Evolutionary conservation across 2,113 vertebrate species (phyloP).

Genomic region (Cebidichthys violaceus): DNA sequence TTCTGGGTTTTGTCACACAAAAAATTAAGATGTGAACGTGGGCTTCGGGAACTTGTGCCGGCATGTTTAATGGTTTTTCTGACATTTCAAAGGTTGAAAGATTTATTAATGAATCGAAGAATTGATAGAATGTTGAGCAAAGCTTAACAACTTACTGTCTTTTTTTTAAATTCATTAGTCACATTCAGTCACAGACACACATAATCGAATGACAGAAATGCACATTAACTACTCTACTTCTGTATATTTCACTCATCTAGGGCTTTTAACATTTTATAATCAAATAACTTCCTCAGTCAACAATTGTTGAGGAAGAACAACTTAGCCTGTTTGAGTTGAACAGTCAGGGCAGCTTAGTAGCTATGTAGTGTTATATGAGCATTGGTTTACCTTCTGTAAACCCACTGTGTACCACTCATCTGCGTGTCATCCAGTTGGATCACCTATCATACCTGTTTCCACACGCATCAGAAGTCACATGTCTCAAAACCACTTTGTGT

Average conservation of each 20-base stretch:
- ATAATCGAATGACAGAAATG: not conserved
- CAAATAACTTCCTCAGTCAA: not conserved
- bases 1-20: not conserved
- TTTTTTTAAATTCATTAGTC: not conserved
- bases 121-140: not conserved
- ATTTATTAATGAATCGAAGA: not conserved
- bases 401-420: not conserved
- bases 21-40: not conserved
- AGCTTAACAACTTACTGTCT: not conserved
- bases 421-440: not conserved
- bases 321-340: not conserved
- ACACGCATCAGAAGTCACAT: not conserved
- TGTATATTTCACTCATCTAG: not conserved
- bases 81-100: not conserved
- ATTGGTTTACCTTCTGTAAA: not conserved
- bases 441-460: not conserved
- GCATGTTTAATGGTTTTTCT: not conserved
- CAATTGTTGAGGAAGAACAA: not conserved
- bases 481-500: conserved; percentile 31
- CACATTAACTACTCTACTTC: not conserved
- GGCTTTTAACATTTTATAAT: not conserved
- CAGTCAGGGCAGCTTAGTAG: not conserved
- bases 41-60: not conserved
- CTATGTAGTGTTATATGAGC: not conserved
- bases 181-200: not conserved